A percentile compares a stretch with the other conserved stretches of the same genome.
Conservation (phyloP, 2,888 invertebrate genomes). For the Ectropis crepuscularia region DNA sequence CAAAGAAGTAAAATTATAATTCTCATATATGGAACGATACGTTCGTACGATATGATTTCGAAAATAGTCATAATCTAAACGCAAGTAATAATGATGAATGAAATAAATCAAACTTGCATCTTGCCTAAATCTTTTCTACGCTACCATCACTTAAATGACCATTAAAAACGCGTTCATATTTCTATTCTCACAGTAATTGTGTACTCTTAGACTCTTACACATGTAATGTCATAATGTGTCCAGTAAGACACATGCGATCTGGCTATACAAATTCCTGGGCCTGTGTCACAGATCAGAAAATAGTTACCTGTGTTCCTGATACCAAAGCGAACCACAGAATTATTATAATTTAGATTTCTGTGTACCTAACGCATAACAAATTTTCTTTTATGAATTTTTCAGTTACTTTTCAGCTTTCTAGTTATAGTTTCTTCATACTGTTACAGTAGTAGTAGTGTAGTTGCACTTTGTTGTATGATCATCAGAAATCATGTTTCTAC, state of each 20-base stretch:
- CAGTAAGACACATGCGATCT: slow-evolving; percentile 13
- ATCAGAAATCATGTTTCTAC: too few species aligned
- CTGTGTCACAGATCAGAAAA: slow-evolving; percentile 45
- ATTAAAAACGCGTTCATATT: slow-evolving; percentile 18
- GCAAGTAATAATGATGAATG: slow-evolving; percentile 13
- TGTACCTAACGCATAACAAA: too few species aligned
- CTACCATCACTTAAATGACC: slow-evolving; percentile 27
- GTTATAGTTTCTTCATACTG: too few species aligned
- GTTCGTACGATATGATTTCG: not conserved
- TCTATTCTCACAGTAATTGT: slow-evolving; percentile 34
- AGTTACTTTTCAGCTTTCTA: too few species aligned
- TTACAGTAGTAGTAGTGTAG: too few species aligned
- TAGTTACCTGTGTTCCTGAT: not conserved
- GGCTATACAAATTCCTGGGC: slow-evolving; percentile 30
- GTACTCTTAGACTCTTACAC: slow-evolving; percentile 19
- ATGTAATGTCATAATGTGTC: slow-evolving; percentile 4
- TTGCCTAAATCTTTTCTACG: slow-evolving; percentile 8
- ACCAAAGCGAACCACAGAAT: slow-evolving; percentile 33
- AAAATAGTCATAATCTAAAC: slow-evolving; percentile 7
- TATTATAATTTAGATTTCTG: slow-evolving; percentile 63
- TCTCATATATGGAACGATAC: too few species aligned
- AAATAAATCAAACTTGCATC: slow-evolving; percentile 13
- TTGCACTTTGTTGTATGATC: too few species aligned
- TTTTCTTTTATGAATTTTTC: too few species aligned
- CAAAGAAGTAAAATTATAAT: too few species aligned